phyloP scores from a whole-genome alignment of 2,797 vertebrate species.

The Cyprinodon diabolis region DNA sequence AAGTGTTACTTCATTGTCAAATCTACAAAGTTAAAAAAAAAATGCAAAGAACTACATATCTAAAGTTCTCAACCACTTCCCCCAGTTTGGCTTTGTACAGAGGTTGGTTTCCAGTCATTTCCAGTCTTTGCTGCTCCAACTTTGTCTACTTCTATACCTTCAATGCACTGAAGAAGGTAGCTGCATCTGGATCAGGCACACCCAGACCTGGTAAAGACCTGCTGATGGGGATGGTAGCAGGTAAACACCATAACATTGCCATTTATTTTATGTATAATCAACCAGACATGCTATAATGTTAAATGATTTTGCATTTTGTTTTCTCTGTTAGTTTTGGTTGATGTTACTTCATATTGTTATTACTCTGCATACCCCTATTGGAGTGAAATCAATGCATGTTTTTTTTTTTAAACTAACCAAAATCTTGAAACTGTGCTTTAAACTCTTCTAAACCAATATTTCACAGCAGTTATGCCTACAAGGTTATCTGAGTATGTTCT shows the following conservation, averaged over 20 bases:
- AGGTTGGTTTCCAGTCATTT: slow-evolving; percentile 87
- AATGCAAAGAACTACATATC: not conserved
- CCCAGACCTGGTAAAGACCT: slow-evolving; percentile 78
- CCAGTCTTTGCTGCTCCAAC: slow-evolving; percentile 87
- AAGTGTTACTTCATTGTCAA: slow-evolving; percentile 43
- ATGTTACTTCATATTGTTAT: not conserved
- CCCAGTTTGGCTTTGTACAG: slow-evolving; percentile 82
- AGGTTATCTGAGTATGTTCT: too few relatives aligned
- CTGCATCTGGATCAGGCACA: slow-evolving; percentile 36
- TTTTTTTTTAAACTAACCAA: not conserved
- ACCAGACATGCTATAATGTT: not conserved
- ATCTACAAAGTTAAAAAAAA: too few relatives aligned
- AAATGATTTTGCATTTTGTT: not conserved
- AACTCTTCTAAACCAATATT: too few relatives aligned
- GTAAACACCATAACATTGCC: slow-evolving; percentile 47
- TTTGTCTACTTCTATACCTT: slow-evolving; percentile 89
- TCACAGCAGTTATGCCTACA: too few relatives aligned
- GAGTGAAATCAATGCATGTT: not conserved
- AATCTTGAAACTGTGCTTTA: not conserved
- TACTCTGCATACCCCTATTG: not conserved
- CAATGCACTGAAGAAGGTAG: slow-evolving; percentile 79
- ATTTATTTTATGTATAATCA: not conserved
- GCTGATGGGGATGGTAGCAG: slow-evolving; percentile 81
- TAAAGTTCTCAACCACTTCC: slow-evolving; percentile 12
- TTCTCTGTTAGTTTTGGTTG: not conserved